These are phyloP conservation scores for Eudasyphora cyanicolor DNA, from an alignment of 2,888 invertebrate genomes.

Conservation along the genomic window DNA sequence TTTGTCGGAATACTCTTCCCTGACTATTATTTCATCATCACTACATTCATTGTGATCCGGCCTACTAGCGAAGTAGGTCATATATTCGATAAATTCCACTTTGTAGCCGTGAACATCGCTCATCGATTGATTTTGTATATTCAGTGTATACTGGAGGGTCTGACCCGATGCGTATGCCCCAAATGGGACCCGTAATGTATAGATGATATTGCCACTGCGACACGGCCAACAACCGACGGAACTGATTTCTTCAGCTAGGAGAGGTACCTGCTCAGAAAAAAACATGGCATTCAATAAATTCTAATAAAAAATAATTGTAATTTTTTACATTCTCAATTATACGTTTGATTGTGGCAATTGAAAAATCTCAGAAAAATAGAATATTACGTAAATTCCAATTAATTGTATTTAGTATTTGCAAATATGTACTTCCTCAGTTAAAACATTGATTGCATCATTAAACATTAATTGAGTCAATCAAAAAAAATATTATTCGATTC, in stretches of 20 bases:
- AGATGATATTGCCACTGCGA: conserved; percentile 67
- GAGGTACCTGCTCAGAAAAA: conserved; percentile 59
- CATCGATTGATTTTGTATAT: conserved; percentile 70
- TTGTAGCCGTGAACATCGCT: conserved; percentile 61
- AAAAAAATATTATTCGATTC: no score
- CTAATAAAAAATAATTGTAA: no score
- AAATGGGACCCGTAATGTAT: conserved; percentile 68
- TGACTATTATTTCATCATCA: no score
- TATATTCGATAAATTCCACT: conserved; percentile 63
- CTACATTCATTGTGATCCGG: conserved; percentile 48
- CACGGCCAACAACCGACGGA: conserved; percentile 68
- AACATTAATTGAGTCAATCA: no score
- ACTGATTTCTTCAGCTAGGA: conserved; percentile 62
- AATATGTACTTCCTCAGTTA: no score
- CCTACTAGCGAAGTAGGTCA: conserved; percentile 67
- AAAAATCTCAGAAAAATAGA: no score
- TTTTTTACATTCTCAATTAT: no score
- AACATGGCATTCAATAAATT: no score
- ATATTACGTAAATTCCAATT: no score
- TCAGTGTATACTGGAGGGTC: conserved; percentile 66
- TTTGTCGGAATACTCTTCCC: background rate
- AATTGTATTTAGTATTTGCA: no score
- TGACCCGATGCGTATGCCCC: conserved; percentile 71
- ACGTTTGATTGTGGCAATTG: no score
- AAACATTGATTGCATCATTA: no score